Evolutionary conservation across 1,140 invertebrate genomes (phyloP), one percentile per base, ranked within the genome.

Genomic region (Megalopta genalis): DNA sequence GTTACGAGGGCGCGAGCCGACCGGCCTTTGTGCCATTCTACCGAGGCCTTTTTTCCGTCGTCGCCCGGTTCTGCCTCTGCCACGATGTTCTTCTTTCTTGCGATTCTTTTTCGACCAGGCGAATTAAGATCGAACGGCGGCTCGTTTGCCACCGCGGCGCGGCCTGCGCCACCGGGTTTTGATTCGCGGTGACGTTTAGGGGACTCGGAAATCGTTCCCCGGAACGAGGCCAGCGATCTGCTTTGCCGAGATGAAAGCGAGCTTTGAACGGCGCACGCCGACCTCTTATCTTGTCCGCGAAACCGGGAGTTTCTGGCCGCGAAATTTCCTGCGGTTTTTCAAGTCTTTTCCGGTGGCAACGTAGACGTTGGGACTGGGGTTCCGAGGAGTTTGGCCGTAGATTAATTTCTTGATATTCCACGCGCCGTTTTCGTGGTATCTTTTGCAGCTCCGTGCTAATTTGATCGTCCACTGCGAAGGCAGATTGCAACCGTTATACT

Each of bases 1-100:
- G 63, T 85, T 86, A 86, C 65, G 80, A 82, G 83, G 18, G 65
- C 27, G n/a, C 54, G 62, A 42, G 52, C 14, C 37, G 60, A 39
- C 18, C n/a, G 59, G 64, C 57, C 69, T 85, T 84, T 77, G 73
- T 64, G 54, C 21, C 14, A 16, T 52, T 21, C 18, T 18, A 57
- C 21, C 18, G 60, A 25, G 27, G 16, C 16, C 16, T 63, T 63
- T 37, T 63, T 63, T 21, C 57, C 57, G 18, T 10, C 27, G 54
- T n/a, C 27, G 16, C 16, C 57, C 23, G 10, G 16, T 16, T 14
- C 14, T 10, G 12, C 10, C 16, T 21, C 49, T 5, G 18, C 49
- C 16, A 16, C 18, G 3, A 52, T 21, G 14, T 6, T n/a, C n/a
- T n/a, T 57, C 14, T 8, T 52, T 59, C 10, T 59, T 59, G 27